phyloP scores from a whole-genome alignment of 1,140 invertebrate genomes.

The Drosophila sp. region DNA sequence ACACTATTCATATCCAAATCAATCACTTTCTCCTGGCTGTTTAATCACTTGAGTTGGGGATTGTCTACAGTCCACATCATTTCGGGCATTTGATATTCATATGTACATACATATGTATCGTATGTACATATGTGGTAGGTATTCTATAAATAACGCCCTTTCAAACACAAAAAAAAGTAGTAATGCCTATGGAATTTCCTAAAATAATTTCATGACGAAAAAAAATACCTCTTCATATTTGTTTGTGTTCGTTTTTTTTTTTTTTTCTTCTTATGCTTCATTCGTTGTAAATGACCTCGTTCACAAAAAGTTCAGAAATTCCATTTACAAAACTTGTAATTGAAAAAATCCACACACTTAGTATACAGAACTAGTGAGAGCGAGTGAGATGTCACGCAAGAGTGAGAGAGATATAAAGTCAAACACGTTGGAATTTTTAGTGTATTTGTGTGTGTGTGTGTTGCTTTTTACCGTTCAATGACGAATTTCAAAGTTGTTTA shows the following conservation, averaged over 20 bases:
- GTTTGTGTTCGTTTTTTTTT: constrained; percentile 29
- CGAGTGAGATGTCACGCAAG: constrained; percentile 18
- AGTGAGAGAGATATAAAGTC: constrained; percentile 51
- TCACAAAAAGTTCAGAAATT: constrained; percentile 78
- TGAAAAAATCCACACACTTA: constrained; percentile 65
- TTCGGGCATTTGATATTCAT: constrained; percentile 63
- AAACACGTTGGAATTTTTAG: constrained; percentile 72
- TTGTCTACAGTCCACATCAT: constrained; percentile 18
- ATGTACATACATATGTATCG: background rate
- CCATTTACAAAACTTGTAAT: constrained; percentile 79
- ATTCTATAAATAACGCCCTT: constrained; percentile 57
- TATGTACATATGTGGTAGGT: background rate
- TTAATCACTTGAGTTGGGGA: constrained; percentile 20
- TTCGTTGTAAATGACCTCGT: constrained; percentile 78
- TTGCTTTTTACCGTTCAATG: constrained; percentile 77
- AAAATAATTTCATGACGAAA: constrained; percentile 76
- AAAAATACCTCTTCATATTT: constrained; percentile 51
- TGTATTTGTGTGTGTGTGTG: background rate
- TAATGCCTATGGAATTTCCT: constrained; percentile 77
- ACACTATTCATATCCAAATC: constrained; percentile 8
- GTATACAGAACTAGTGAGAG: background rate
- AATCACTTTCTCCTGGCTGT: constrained; percentile 6
- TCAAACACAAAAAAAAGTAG: constrained; percentile 63
- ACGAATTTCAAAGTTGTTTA: constrained; percentile 69
- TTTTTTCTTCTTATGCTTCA: constrained; percentile 26